A percentile compares a stretch with the other conserved stretches of the same genome.
Conservation (phyloP, 2,888 invertebrate genomes). For the Drosophila aldrichi region DNA sequence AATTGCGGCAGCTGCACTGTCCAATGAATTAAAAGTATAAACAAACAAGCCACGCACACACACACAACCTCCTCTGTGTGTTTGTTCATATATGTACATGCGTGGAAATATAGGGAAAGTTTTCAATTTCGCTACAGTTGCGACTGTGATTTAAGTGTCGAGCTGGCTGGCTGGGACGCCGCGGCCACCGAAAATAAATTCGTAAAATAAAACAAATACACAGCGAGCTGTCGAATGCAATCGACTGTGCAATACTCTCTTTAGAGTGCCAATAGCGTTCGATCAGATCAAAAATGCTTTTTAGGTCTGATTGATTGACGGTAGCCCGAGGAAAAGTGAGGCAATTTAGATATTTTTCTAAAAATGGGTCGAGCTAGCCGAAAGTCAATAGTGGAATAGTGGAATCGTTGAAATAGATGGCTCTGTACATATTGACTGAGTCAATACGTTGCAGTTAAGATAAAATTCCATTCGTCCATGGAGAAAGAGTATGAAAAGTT, state of each 20-base stretch:
- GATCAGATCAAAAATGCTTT: not conserved
- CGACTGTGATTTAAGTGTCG: constrained; percentile 66
- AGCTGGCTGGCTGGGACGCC: constrained; percentile 21
- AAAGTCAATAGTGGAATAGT: not conserved
- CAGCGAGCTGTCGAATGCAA: constrained; percentile 1
- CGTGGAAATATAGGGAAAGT: constrained; percentile 48
- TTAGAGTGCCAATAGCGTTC: constrained; percentile 1
- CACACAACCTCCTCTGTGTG: not conserved
- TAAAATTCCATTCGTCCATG: no score
- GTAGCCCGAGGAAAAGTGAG: not conserved
- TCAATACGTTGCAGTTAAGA: no score
- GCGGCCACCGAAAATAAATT: constrained; percentile 56
- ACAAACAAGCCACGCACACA: constrained; percentile 37
- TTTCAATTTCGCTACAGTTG: constrained; percentile 67
- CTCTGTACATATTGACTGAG: not conserved
- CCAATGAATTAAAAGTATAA: constrained; percentile 75
- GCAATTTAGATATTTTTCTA: not conserved
- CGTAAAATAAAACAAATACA: constrained; percentile 23
- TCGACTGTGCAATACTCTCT: constrained; percentile 4
- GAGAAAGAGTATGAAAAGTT: not conserved
- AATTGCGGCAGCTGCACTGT: constrained; percentile 65
- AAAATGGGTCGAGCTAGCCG: no score
- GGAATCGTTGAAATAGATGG: not conserved
- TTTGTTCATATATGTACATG: constrained; percentile 5
- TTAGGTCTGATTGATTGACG: not conserved